Conservation (phyloP, 2,888 invertebrate genomes). For the Calephelis perditalis region DNA sequence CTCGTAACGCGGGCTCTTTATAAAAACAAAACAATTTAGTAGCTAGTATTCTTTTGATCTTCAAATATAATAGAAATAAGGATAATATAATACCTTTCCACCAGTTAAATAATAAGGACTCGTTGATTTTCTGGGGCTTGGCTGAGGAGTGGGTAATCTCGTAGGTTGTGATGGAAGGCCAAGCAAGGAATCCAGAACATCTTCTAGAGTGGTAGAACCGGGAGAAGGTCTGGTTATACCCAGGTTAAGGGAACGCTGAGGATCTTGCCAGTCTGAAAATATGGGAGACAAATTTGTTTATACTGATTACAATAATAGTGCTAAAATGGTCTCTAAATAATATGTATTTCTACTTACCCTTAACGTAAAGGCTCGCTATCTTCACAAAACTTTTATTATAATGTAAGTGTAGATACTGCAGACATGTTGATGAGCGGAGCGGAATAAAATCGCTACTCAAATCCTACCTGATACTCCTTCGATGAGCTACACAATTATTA, state of each 20-base stretch:
- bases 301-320: neutral
- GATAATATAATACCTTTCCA: constrained; percentile 54
- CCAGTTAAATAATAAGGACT: constrained; percentile 71
- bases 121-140: constrained; percentile 67
- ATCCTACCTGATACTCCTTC: too few relatives aligned
- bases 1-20: constrained; percentile 70
- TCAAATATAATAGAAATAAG: neutral
- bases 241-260: constrained; percentile 70
- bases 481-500: too few relatives aligned
- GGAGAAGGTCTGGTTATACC: constrained; percentile 83
- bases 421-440: too few relatives aligned
- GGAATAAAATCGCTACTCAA: too few relatives aligned
- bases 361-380: too few relatives aligned
- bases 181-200: constrained; percentile 94
- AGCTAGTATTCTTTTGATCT: neutral
- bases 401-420: too few relatives aligned
- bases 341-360: too few relatives aligned
- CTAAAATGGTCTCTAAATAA: too few relatives aligned
- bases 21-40: constrained; percentile 25
- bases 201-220: constrained; percentile 93
- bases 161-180: constrained; percentile 86
- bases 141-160: constrained; percentile 85
- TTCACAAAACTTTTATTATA: too few relatives aligned
- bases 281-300: neutral
- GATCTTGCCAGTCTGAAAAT: constrained; percentile 72